Evolutionary conservation across 2,113 vertebrate genomes (phyloP).

Genomic region (Dissostichus mawsoni): DNA sequence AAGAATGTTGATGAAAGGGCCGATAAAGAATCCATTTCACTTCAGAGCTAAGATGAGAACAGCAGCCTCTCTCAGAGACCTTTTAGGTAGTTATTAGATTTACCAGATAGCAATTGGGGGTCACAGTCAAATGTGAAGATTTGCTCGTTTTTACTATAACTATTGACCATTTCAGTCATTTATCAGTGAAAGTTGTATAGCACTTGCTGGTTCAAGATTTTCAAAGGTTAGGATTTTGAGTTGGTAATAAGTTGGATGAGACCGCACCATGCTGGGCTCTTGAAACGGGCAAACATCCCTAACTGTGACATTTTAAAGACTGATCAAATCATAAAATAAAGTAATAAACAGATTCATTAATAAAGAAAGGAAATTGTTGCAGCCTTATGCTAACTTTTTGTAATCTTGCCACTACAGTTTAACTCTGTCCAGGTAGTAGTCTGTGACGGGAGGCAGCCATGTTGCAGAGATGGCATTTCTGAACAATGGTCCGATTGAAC

Average conservation of each 20-base stretch:
- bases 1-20: too few species aligned
- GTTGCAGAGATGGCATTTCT: conserved; percentile 63
- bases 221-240: background rate
- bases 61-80: too few species aligned
- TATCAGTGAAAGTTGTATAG: background rate
- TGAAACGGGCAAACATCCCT: background rate
- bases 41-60: too few species aligned
- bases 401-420: background rate
- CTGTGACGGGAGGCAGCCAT: conserved; percentile 67
- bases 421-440: conserved; percentile 46
- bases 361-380: too few species aligned
- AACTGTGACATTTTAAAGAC: background rate
- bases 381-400: too few species aligned
- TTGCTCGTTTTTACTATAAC: background rate
- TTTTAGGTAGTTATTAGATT: background rate
- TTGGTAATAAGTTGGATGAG: too few species aligned
- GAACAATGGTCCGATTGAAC: conserved; percentile 87
- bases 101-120: background rate
- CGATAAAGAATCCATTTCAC: too few species aligned
- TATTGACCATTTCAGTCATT: background rate
- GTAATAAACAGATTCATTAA: background rate
- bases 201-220: background rate
- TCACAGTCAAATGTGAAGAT: background rate
- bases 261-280: background rate
- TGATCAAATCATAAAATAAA: background rate